phyloP scores from a whole-genome alignment of 2,113 vertebrate species.

The Microtus montanus region DNA sequence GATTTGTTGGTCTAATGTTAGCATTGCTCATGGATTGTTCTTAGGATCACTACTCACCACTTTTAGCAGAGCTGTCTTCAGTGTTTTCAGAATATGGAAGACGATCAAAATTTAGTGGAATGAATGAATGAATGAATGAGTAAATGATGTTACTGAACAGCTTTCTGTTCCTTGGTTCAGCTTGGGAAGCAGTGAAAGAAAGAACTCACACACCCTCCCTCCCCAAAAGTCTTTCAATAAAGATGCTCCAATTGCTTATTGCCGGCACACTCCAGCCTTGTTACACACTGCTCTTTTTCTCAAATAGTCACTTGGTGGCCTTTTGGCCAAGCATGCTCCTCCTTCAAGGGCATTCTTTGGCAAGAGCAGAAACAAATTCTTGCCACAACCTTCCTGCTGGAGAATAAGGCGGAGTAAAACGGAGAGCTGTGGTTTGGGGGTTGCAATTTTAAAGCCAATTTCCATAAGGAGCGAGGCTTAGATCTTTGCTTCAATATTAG shows the following conservation, averaged over 20 bases:
- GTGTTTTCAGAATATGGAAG: slow-evolving; percentile 4
- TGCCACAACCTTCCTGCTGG: slow-evolving; percentile 21
- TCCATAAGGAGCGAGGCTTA: slow-evolving; percentile 41
- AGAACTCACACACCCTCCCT: not conserved
- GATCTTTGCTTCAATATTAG: slow-evolving; percentile 55
- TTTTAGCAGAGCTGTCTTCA: not conserved
- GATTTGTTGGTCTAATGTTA: not conserved
- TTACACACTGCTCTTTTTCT: not conserved
- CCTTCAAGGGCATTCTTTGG: slow-evolving; percentile 42
- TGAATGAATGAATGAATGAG: not conserved
- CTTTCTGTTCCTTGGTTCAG: not conserved
- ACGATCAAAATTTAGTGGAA: not conserved
- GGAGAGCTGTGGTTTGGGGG: slow-evolving; percentile 61
- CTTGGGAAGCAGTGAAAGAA: not conserved
- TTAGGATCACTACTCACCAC: not conserved
- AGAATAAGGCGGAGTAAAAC: slow-evolving; percentile 33
- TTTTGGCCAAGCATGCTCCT: not conserved
- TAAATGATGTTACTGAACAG: not conserved
- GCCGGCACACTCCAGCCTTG: not conserved
- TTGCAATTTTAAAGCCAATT: slow-evolving; percentile 59
- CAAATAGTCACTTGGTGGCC: not conserved
- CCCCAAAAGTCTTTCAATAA: not conserved
- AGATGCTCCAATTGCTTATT: not conserved
- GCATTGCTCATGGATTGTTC: not conserved
- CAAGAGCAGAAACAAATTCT: not conserved